phyloP scores from a whole-genome alignment of 2,888 invertebrate genomes.

The Myopa tessellatipennis region DNA sequence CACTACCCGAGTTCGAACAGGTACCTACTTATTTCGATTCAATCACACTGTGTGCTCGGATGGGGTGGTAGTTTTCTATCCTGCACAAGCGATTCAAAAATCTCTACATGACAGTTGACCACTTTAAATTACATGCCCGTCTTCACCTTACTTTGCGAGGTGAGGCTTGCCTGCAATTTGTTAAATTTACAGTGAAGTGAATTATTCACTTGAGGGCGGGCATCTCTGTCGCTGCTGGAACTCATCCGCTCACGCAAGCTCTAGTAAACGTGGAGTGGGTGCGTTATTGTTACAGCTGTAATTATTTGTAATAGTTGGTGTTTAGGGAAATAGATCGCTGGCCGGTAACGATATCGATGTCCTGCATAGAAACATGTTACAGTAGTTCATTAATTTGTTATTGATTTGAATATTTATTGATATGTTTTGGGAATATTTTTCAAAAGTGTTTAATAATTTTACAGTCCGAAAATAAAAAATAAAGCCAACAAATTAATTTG shows the following conservation, averaged over 20 bases:
- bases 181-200: constrained; percentile 30
- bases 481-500: too few relatives aligned
- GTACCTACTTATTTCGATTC: constrained; percentile 9
- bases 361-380: not conserved
- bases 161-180: constrained; percentile 32
- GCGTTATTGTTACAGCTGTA: constrained; percentile 25
- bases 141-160: not conserved
- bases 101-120: constrained; percentile 14
- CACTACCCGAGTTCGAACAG: constrained; percentile 10
- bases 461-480: too few relatives aligned
- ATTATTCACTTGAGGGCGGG: constrained; percentile 34
- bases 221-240: constrained; percentile 30
- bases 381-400: too few relatives aligned
- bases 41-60: not conserved
- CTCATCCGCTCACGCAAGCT: constrained; percentile 39
- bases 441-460: too few relatives aligned
- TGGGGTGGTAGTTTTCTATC: not conserved
- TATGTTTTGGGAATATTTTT: too few relatives aligned
- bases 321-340: not conserved
- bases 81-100: constrained; percentile 4
- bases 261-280: not conserved
- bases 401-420: too few relatives aligned
- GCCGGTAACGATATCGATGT: not conserved
- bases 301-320: not conserved
- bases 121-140: constrained; percentile 4